These are phyloP conservation scores for Butorides virescens DNA, from an alignment of 2,113 vertebrate species.

Conservation along the genomic window DNA sequence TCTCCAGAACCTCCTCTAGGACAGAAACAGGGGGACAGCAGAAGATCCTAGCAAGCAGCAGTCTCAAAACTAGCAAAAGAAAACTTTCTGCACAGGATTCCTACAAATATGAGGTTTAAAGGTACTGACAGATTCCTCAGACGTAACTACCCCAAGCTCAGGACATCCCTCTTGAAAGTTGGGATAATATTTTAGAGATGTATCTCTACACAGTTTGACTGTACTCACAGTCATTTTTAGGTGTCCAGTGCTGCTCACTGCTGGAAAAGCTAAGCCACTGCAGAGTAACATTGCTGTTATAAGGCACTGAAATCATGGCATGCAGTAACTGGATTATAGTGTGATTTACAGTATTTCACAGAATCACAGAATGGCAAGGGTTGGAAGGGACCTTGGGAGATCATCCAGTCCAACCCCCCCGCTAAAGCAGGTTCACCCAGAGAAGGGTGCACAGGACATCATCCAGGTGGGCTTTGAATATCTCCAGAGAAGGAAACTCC, in stretches of 20 bases:
- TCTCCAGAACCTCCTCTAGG: not conserved
- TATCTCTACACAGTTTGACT: not conserved
- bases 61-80: not conserved
- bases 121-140: not conserved
- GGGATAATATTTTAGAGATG: not conserved
- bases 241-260: not conserved
- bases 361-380: too few relatives aligned
- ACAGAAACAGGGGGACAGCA: not conserved
- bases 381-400: too few relatives aligned
- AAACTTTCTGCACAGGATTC: not conserved
- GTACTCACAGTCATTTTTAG: not conserved
- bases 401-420: too few relatives aligned
- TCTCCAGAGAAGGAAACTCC: too few relatives aligned
- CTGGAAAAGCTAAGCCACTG: not conserved
- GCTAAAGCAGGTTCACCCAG: too few relatives aligned
- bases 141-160: not conserved
- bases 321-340: not conserved
- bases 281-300: not conserved
- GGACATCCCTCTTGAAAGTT: not conserved
- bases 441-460: too few relatives aligned
- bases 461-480: too few relatives aligned
- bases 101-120: not conserved
- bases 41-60: not conserved
- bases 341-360: not conserved
- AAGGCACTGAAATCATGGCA: not conserved